Conservation (phyloP, 2,113 vertebrate genomes). For the Tupaia tana region DNA sequence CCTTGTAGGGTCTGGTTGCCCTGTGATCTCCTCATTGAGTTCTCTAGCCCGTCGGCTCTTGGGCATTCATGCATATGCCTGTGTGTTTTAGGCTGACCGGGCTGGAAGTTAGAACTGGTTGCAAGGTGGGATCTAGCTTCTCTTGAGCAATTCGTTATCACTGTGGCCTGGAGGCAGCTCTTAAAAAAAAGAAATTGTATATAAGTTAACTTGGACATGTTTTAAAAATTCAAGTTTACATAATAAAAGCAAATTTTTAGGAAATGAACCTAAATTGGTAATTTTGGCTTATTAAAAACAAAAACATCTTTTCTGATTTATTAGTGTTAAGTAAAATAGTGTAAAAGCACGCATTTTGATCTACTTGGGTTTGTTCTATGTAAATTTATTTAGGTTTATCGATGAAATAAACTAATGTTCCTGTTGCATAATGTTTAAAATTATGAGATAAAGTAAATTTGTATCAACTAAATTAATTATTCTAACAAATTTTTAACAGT, state of each 20-base stretch:
- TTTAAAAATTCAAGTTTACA: neutral
- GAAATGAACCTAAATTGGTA: neutral
- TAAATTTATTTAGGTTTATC: neutral
- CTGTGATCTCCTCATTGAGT: too few relatives aligned
- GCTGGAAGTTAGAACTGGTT: too few relatives aligned
- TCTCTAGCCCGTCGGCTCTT: too few relatives aligned
- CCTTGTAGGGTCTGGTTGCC: too few relatives aligned
- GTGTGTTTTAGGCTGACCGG: too few relatives aligned
- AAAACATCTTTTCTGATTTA: neutral
- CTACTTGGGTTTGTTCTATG: neutral
- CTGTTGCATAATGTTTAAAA: neutral
- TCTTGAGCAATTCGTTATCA: too few relatives aligned
- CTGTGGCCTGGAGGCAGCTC: too few relatives aligned
- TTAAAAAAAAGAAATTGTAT: neutral
- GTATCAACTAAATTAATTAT: neutral
- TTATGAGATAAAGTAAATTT: neutral
- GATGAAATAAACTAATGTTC: neutral
- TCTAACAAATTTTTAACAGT: neutral
- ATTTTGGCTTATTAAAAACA: neutral
- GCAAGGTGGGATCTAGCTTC: too few relatives aligned
- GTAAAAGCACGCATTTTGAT: neutral
- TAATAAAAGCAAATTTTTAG: neutral
- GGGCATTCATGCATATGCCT: too few relatives aligned
- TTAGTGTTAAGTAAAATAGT: neutral
- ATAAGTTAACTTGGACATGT: neutral